Percentiles rank a stretch among this genome's conserved stretches.
phyloP scores from a whole-genome alignment of 2,113 vertebrate genomes.

The pig (Sus scrofa) region DNA sequence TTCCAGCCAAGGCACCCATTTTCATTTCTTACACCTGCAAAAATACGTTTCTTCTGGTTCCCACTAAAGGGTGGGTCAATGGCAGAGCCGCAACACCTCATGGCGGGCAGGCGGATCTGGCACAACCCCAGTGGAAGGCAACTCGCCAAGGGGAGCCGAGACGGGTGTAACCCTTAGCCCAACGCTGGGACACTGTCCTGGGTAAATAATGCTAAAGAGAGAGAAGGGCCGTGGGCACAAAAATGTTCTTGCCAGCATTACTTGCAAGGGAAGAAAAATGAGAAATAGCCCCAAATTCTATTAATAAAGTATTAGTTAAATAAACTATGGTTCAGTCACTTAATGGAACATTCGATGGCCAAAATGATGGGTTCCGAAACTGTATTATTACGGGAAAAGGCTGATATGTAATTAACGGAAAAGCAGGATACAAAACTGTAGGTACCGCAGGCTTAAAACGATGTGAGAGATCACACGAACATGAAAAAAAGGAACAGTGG shows the following conservation, averaged over 20 bases:
- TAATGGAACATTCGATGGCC: not conserved
- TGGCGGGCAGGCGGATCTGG: not conserved
- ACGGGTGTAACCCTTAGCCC: not conserved
- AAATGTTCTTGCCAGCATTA: not conserved
- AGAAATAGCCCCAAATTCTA: not conserved
- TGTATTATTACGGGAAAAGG: not conserved
- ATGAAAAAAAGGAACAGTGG: not conserved
- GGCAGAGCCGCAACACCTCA: not conserved
- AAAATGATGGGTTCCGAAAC: slow-evolving; percentile 48
- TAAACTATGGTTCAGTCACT: slow-evolving; percentile 3
- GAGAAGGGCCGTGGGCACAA: not conserved
- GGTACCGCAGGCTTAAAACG: not conserved
- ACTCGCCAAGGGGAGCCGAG: not conserved
- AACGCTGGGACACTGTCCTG: not conserved
- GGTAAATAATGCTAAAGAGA: not conserved
- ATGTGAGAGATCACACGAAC: not conserved
- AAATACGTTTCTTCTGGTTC: not conserved
- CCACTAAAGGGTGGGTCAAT: not conserved
- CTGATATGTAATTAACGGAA: not conserved
- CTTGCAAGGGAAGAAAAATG: not conserved
- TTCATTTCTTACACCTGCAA: not conserved
- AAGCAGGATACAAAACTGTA: not conserved
- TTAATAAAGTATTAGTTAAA: slow-evolving; percentile 55
- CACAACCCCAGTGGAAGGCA: not conserved
- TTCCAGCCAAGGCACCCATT: not conserved